Evolutionary conservation across 1,140 invertebrate species (phyloP), one percentile per base, ranked within the genome.

Genomic region (Drosophila sechellia): DNA sequence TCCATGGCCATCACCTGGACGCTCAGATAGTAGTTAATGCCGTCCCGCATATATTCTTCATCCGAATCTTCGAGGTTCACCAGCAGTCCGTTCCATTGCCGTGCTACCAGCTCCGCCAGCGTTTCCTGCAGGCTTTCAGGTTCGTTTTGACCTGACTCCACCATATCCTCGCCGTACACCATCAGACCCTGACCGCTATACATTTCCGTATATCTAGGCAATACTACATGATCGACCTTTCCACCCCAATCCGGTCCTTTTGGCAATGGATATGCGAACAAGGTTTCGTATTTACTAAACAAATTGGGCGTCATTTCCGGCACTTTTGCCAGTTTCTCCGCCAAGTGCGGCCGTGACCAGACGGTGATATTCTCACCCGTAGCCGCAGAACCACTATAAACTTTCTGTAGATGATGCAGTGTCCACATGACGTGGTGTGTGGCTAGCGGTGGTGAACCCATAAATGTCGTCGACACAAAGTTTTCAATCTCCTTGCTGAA

Each of bases 1-100:
- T 92, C 85, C 50, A 42, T 55, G n/a, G 45, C n/a, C 3, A 37
- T 10, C 35, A 50, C 15, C n/a, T 70, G 50, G 13, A 40, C 11
- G 13, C 43, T 42, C 59, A 70, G 15, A 25, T 55, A 70, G 2
- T 45, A 13, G 31, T 50, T 46, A 5, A 69, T 22, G 42, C 65
- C 65, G 17, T 61, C 31, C 5, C 57, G 39, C 6, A 69, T 12
- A 42, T 40, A 69, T 4, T 17, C 8, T 25, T 13, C 12, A 10
- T 27, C 1, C 65, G n/a, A 39, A 5, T 60, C 40, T 3, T 20
- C 17, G 10, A 35, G 2, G 35, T 40, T 31, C 4, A 54, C 49
- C 11, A 69, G 31, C 6, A 45, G 4, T 4, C 65, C 65, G 13
- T 34, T 17, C 65, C 65, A 69, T 22, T 69, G 57, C 13, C 45